phyloP scores from a whole-genome alignment of 2,888 invertebrate species.

The Argyresthia goedartella region DNA sequence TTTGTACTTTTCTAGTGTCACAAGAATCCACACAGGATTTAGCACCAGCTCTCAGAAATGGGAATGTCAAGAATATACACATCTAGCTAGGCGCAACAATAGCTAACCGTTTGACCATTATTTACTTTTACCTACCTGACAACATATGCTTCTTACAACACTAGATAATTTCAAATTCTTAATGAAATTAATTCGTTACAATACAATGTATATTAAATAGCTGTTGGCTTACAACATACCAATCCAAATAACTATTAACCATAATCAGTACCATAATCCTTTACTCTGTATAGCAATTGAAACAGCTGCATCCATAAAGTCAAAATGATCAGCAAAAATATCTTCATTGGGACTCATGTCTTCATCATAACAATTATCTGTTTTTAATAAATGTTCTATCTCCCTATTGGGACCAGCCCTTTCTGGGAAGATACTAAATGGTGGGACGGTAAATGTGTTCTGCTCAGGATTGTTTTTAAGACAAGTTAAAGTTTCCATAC shows the following conservation, averaged over 20 bases:
- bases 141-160: neutral
- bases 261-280: constrained; percentile 65
- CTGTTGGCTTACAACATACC: neutral
- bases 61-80: too few species aligned
- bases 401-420: constrained; percentile 20
- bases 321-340: constrained; percentile 41
- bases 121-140: too few species aligned
- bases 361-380: constrained; percentile 15
- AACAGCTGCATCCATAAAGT: constrained; percentile 81
- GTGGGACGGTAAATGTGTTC: constrained; percentile 13
- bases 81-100: too few species aligned
- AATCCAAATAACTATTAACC: constrained; percentile 28
- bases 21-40: too few species aligned
- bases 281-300: constrained; percentile 80
- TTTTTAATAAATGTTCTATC: constrained; percentile 18
- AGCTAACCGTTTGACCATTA: too few species aligned
- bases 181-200: too few species aligned
- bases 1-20: too few species aligned
- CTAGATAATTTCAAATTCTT: neutral
- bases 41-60: too few species aligned
- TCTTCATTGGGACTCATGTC: constrained; percentile 23
- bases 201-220: neutral
- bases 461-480: constrained; percentile 3
- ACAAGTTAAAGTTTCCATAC: neutral
- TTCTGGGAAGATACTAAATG: constrained; percentile 10